phyloP scores from a whole-genome alignment of 2,797 vertebrate species.

The Tokudaia tokunoshimensis region DNA sequence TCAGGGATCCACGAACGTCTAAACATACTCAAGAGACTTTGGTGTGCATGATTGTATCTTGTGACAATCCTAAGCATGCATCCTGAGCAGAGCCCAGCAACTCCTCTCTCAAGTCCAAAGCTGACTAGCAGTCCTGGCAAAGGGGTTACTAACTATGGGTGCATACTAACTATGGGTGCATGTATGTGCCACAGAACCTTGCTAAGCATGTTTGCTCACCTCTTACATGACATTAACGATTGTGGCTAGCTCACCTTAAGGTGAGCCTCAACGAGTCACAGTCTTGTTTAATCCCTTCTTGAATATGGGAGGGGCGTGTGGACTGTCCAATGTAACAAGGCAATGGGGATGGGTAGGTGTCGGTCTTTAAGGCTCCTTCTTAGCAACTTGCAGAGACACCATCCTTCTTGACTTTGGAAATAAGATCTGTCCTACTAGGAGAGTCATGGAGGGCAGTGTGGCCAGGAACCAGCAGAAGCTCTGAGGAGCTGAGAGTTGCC shows the following conservation, averaged over 20 bases:
- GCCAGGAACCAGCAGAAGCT: neutral
- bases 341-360: neutral
- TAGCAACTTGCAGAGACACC: neutral
- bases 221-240: neutral
- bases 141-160: neutral
- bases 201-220: neutral
- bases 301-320: neutral
- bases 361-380: neutral
- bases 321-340: neutral
- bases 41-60: neutral
- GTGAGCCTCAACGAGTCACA: neutral
- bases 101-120: neutral
- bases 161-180: no score
- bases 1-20: neutral
- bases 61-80: neutral
- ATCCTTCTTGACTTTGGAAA: neutral
- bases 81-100: neutral
- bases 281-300: neutral
- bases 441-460: neutral
- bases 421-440: neutral
- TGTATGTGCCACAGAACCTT: neutral
- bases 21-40: neutral
- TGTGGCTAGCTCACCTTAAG: neutral
- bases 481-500: neutral
- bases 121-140: no score